Base-by-base conservation (phyloP, 2,797 vertebrate species). In the Brotula barbata region DNA sequence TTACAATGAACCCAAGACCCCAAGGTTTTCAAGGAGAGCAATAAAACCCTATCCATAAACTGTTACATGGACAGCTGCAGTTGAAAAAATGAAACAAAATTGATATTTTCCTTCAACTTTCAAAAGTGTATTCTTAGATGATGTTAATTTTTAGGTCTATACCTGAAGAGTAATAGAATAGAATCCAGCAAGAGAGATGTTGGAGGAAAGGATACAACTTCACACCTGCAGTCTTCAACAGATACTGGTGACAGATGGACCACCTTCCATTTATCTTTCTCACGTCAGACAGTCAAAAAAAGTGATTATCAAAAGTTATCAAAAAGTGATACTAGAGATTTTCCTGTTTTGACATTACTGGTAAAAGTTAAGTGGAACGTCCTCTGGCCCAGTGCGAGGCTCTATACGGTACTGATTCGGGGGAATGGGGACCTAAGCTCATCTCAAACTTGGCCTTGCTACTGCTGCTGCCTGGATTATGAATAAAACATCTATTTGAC, bases 401-500 rank as follows among this genome's bases (percentile, higher is more conserved):
- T 64, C 63, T 76, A 73, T 80, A 76, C 48, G 60, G 73, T 52
- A 16, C 40, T 63, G 75, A 67, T 82, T 85, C 80, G 58, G 66
- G 85, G 85, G 81, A 87, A 54, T 11, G 3, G 71, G 78, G 81
- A 89, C 70, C 59, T 60, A 16, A 80, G 86, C 84, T 84, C 85
- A 87, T 88, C 86, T 87, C 85, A 87, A 90, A 89, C 87, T 90
- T 90, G 90, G 89, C 87, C 85, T 78, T 80, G 84, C 84, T 63
- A 78, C 76, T 65, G 78, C 78, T 53, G 37, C 64, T 53, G 84
- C 77, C 80, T 81, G 80, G 69, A 62, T 88, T 77, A 90, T 92
- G 89, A 91, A 92, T 91, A 88, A 90, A 91, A 90, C 87, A 91
- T 92, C 64, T 75, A 70, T 87, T 87, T 91, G 90, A 92, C 90